Evolutionary conservation across 2,888 invertebrate genomes (phyloP).

Genomic region (Agrotis puta): DNA sequence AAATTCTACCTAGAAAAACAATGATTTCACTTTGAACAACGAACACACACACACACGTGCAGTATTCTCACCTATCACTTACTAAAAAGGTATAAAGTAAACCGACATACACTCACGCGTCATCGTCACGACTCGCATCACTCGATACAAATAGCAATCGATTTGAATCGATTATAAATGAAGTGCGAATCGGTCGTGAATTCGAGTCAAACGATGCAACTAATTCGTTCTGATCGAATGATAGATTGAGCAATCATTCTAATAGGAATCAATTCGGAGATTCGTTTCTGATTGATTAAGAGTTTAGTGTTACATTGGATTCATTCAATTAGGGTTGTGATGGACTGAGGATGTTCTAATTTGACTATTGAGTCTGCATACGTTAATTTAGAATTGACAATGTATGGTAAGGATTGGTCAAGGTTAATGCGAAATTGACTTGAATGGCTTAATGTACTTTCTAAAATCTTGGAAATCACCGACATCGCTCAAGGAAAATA

Average conservation of each 20-base stretch:
- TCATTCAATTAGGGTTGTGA: constrained; percentile 45
- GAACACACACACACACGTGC: no score
- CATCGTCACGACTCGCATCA: constrained; percentile 43
- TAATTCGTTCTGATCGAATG: constrained; percentile 58
- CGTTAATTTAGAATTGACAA: no score
- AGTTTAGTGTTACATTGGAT: constrained; percentile 46
- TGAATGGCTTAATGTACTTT: no score
- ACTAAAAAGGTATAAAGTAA: not conserved
- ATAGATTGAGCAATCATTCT: constrained; percentile 54
- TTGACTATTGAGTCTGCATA: not conserved
- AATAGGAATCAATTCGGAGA: constrained; percentile 59
- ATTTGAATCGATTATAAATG: constrained; percentile 81
- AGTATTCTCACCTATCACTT: not conserved
- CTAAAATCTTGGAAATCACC: no score
- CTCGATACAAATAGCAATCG: constrained; percentile 69
- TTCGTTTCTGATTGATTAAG: constrained; percentile 53
- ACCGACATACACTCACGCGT: constrained; percentile 2
- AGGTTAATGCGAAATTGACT: no score
- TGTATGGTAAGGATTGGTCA: no score
- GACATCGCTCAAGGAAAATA: no score
- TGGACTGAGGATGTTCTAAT: constrained; percentile 11
- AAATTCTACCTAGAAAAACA: not conserved
- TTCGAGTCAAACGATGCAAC: constrained; percentile 47
- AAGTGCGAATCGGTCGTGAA: constrained; percentile 81
- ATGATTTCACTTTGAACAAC: not conserved